Base-by-base conservation (phyloP, 2,113 vertebrate genomes). In the Cyanocitta stelleri region DNA sequence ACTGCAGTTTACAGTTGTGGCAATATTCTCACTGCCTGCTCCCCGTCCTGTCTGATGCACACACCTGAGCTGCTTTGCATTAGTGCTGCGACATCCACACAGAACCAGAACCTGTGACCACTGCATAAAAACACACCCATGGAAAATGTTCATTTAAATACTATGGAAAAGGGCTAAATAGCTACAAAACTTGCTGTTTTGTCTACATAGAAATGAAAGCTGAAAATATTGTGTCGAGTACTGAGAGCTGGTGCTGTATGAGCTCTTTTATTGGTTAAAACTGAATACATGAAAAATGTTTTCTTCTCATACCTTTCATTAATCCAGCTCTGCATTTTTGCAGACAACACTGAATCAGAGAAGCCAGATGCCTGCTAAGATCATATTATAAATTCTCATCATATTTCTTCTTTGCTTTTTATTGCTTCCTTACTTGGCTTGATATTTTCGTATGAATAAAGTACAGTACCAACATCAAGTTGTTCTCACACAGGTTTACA, bases 381-480 rank as follows among this genome's bases (percentile, higher is more conserved):
- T 95, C 76, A 26, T 80, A 67, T 92, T 96, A 94, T 78, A 91
- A 96, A 96, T 97, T 96, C 72, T 93, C 27, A 84, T 75, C 24
- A 2, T 90, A 94, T 96, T 96, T 97, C 80, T 96, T 91, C 49
- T 77, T 87, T 85, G 26, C 35, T 93, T 97, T 98, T 94, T 95
- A 95, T 97, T 83, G 68, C 78, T 95, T 96, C 46, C 80, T 92
- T 93, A 91, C 32, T 19, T 95, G 58, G 59, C 52, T 95, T 97
- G 95, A 96, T 79, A 88, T 96, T 96, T 98, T 97, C 79, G 93
- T 95, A 78, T 71, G 73, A 96, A 89, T 97, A 92, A 96, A 97
- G 96, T 91, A 91, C 66, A 77, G 56, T 66, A 59, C 16, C 44
- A 80, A 26, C 52, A 89, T 87, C 55, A 62, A 92, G 56, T 93